These are phyloP conservation scores for Drosophila glabriapex DNA, from an alignment of 2,888 invertebrate genomes.

Conservation along the genomic window DNA sequence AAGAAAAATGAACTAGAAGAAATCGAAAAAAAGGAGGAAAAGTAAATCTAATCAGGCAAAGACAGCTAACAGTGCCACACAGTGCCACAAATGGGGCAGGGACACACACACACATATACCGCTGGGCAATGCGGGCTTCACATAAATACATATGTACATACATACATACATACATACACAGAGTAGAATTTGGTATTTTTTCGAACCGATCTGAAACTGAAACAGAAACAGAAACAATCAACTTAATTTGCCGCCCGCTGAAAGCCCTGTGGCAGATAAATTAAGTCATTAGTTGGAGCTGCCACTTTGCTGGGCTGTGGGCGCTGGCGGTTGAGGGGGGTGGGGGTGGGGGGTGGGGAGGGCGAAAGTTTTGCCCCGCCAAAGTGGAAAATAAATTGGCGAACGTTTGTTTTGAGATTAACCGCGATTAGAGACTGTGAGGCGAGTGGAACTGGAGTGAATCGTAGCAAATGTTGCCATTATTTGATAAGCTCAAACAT, in stretches of 20 bases:
- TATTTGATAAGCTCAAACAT: constrained; percentile 82
- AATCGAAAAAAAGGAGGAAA: constrained; percentile 12
- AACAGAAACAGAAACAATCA: constrained; percentile 81
- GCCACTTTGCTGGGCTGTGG: constrained; percentile 46
- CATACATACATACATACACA: not conserved
- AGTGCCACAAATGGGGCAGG: constrained; percentile 7
- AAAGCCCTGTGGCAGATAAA: constrained; percentile 85
- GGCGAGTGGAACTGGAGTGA: constrained; percentile 47
- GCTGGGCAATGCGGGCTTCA: constrained; percentile 52
- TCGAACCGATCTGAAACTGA: constrained; percentile 13
- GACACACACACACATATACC: not conserved
- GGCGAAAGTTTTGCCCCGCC: constrained; percentile 30
- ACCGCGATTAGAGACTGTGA: constrained; percentile 83
- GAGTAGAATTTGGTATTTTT: not conserved
- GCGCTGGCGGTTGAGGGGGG: not conserved
- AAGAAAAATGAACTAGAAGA: constrained; percentile 55
- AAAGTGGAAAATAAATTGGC: constrained; percentile 85
- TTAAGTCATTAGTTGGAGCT: constrained; percentile 86
- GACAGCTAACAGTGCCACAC: constrained; percentile 9
- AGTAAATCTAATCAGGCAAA: constrained; percentile 62
- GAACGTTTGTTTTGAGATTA: constrained; percentile 85
- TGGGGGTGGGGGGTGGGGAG: not conserved
- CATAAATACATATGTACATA: not conserved
- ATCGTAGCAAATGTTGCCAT: constrained; percentile 82
- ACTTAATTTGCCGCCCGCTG: constrained; percentile 83